Conservation (phyloP, 2,113 vertebrate genomes). For the Nothobranchius kuhntae region DNA sequence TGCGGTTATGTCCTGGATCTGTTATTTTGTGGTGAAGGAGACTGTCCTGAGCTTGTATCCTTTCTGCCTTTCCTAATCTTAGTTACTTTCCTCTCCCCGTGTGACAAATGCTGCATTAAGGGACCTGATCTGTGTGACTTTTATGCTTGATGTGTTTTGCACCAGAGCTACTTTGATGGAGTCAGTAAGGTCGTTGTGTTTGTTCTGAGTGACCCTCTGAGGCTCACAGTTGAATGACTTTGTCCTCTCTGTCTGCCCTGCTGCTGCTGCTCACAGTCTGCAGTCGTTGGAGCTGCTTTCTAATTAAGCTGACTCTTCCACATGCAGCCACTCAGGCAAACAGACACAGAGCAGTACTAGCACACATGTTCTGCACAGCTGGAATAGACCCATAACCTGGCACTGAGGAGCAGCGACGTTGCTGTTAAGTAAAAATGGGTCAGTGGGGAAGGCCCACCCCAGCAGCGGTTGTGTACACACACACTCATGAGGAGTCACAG, state of each 20-base stretch:
- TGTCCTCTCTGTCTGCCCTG: slow-evolving; percentile 62
- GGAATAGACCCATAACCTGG: slow-evolving; percentile 45
- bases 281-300: slow-evolving; percentile 52
- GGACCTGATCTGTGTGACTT: slow-evolving; percentile 48
- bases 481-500: slow-evolving; percentile 27
- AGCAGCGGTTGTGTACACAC: slow-evolving; percentile 29
- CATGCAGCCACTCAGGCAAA: slow-evolving; percentile 16
- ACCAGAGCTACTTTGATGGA: slow-evolving; percentile 55
- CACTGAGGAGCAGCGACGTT: slow-evolving; percentile 43
- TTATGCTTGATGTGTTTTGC: slow-evolving; percentile 41
- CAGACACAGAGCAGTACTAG: neutral
- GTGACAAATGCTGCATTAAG: slow-evolving; percentile 10
- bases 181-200: slow-evolving; percentile 59
- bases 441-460: slow-evolving; percentile 42
- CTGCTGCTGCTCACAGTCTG: slow-evolving; percentile 39
- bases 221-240: slow-evolving; percentile 65
- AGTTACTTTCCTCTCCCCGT: slow-evolving; percentile 19
- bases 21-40: neutral
- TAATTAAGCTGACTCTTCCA: slow-evolving; percentile 58
- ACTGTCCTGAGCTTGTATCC: neutral
- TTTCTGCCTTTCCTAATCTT: slow-evolving; percentile 1
- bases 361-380: slow-evolving; percentile 47
- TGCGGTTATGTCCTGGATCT: neutral
- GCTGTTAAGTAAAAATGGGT: slow-evolving; percentile 61
- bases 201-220: slow-evolving; percentile 51